Conservation (phyloP, 2,797 vertebrate genomes). For the Paguma larvata region DNA sequence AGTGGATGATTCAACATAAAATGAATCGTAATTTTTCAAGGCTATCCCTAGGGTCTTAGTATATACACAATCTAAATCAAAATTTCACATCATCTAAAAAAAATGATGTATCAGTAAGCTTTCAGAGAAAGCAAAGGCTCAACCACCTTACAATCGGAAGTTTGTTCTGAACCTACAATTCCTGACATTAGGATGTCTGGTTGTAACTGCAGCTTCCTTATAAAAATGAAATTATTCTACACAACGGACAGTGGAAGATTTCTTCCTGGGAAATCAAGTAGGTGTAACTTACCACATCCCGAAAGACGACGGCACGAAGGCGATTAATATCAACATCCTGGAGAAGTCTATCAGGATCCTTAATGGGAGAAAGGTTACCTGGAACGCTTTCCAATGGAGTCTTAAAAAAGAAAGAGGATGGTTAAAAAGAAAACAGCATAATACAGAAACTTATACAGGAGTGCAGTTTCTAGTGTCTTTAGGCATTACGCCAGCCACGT, state of each 20-base stretch:
- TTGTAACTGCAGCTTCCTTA: background rate
- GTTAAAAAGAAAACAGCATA: background rate
- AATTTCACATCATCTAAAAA: background rate
- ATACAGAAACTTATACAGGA: conserved; percentile 18
- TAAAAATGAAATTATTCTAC: background rate
- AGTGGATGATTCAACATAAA: background rate
- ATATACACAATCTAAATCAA: background rate
- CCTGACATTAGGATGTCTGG: background rate
- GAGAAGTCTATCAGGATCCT: conserved; percentile 98
- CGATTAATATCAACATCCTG: conserved; percentile 99
- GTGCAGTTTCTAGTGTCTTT: background rate
- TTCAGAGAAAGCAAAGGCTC: conserved; percentile 55
- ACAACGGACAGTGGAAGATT: background rate
- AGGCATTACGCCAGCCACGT: background rate
- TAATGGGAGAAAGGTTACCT: conserved; percentile 95
- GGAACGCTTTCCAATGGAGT: conserved; percentile 92
- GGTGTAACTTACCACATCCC: conserved; percentile 95
- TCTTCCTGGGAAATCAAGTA: conserved; percentile 25
- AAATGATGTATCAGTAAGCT: background rate
- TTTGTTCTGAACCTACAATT: background rate
- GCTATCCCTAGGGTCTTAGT: background rate
- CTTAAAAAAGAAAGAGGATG: conserved; percentile 87
- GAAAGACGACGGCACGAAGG: conserved; percentile 98
- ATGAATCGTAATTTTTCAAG: background rate
- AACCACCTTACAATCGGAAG: background rate